These are phyloP conservation scores for Eurytemora carolleeae DNA, from an alignment of 1,140 invertebrate species.

Conservation along the genomic window DNA sequence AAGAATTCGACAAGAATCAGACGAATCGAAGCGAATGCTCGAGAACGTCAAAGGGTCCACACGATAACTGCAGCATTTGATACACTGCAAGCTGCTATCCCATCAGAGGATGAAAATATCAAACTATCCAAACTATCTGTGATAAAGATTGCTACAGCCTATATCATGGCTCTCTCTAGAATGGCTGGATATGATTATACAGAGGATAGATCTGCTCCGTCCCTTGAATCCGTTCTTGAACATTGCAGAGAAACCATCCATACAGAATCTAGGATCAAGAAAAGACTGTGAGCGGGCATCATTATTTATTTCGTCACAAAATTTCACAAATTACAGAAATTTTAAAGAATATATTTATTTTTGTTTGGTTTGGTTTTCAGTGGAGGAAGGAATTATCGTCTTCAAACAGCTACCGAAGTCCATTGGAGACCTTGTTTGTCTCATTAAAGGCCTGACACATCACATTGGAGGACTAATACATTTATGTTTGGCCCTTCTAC, in stretches of 20 bases:
- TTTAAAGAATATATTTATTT: too few relatives aligned
- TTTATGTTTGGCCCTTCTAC: too few relatives aligned
- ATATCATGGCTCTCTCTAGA: conserved; percentile 58
- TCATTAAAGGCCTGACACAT: too few relatives aligned
- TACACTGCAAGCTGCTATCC: conserved; percentile 55
- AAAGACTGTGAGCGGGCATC: too few relatives aligned
- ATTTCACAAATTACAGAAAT: too few relatives aligned
- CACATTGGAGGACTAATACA: too few relatives aligned
- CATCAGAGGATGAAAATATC: conserved; percentile 74
- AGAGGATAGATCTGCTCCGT: conserved; percentile 28
- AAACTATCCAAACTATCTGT: conserved; percentile 80
- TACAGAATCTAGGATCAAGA: background rate
- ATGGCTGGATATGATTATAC: conserved; percentile 42
- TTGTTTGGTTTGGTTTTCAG: too few relatives aligned
- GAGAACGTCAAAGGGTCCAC: conserved; percentile 74
- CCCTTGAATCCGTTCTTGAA: conserved; percentile 57
- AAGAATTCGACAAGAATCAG: conserved; percentile 84
- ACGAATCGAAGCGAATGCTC: conserved; percentile 74
- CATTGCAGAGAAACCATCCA: background rate
- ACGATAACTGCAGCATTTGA: conserved; percentile 88
- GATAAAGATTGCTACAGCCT: conserved; percentile 67
- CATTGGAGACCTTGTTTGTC: too few relatives aligned
- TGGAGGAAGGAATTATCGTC: too few relatives aligned
- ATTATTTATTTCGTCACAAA: too few relatives aligned
- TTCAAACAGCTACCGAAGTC: too few relatives aligned